Evolutionary conservation across 1,140 invertebrate species (phyloP), one percentile per base, ranked within the genome.

Genomic region (Pseudobourletiella spinata): DNA sequence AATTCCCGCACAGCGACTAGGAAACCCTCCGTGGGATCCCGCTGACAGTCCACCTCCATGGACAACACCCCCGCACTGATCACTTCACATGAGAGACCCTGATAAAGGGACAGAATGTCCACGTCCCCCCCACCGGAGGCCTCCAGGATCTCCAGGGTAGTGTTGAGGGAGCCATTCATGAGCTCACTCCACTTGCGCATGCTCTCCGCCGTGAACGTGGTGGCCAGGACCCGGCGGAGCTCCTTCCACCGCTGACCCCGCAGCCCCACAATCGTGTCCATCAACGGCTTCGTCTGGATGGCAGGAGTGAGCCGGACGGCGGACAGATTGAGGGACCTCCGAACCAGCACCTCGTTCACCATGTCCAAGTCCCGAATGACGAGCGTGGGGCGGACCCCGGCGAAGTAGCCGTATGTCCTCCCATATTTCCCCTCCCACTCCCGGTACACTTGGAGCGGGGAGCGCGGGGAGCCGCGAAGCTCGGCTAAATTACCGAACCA

Each of bases 181-280:
- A 74, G 68, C 2, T 67, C 61, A 20, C 64, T 64, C 73, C 79
- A 73, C 16, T 70, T 72, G 68, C 75, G 76, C 69, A 82, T 73
- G 71, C 81, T 82, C 18, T 72, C 60, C 11, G 76, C 71, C 35
- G 77, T 79, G 66, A 82, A 82, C 1, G 77, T 78, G n/a, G 80
- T 79, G 35, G 78, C 77, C 25, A 81, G 71, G 16, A 77, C 71
- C 3, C 69, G 70, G 8, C 80, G 66, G 3, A 80, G 74, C 20
- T 78, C 73, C 61, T 80, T 79, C 80, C 80, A 82, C 18, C 74
- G 58, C 15, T 72, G 67, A 57, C 73, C 76, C 22, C 69, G 66
- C 1, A 77, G 48, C 3, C 67, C 72, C 14, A 73, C 72, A 4
- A 77, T 14, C 0, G 75, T 73, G 50, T 72, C 62, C n/a, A 66